Percentiles rank a stretch among this genome's conserved stretches.
Conservation (phyloP, 2,113 vertebrate genomes). For the Tachycineta bicolor region DNA sequence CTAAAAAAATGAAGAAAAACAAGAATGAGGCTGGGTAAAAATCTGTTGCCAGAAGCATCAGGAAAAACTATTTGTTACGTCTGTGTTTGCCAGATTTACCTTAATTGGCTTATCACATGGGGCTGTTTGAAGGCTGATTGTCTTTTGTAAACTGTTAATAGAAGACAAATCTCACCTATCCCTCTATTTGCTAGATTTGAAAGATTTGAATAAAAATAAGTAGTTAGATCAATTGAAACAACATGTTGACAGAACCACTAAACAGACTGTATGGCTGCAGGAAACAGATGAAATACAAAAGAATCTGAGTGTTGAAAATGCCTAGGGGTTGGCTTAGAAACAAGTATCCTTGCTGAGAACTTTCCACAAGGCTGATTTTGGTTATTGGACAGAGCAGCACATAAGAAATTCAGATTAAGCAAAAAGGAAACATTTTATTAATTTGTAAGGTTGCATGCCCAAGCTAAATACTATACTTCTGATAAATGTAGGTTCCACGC, state of each 20-base stretch:
- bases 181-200: background rate
- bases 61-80: background rate
- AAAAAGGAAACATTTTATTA: background rate
- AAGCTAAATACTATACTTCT: background rate
- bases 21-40: background rate
- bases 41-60: background rate
- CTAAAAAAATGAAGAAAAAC: background rate
- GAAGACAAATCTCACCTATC: background rate
- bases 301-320: background rate
- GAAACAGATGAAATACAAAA: background rate
- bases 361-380: background rate
- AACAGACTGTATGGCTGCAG: background rate
- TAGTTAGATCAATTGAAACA: background rate
- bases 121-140: background rate
- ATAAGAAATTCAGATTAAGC: background rate
- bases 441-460: background rate
- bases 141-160: background rate
- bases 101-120: background rate
- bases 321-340: background rate
- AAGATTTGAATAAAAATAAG: background rate
- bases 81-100: background rate
- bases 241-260: background rate
- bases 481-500: background rate
- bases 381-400: background rate
- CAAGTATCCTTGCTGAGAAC: background rate